Base-by-base conservation (phyloP, 2,797 vertebrate species). In the Nyctalus aviator region DNA sequence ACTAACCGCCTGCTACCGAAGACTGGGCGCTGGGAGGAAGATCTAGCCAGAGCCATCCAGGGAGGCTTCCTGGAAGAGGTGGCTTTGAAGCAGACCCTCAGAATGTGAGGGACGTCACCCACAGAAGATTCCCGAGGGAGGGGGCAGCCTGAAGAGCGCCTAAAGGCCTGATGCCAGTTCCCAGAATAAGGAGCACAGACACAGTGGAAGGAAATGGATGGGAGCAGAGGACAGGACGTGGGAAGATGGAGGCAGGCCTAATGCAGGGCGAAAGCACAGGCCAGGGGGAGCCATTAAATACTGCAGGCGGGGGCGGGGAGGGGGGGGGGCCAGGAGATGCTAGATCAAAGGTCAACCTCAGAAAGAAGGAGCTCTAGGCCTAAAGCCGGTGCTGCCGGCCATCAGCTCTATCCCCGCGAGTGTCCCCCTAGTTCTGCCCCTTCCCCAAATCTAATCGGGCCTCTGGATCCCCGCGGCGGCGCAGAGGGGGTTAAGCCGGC, bases 401-500 rank as follows among this genome's bases (percentile, higher is more conserved):
- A n/a, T 44, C 73, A 2, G 46, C 20, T 21, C 59, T 73, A 53
- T 20, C 44, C 41, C 55, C 46, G 82, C 27, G 35, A 14, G 27
- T 5, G 53, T n/a, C 57, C 46, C 18, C 66, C 27, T 81, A 32
- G 44, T 57, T 11, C 8, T 8, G 59, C 73, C 79, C 93, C 78
- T 78, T 88, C 41, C 82, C 87, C 44, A 64, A 44, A 71, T 90
- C 44, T 55, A 81, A 9, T 0, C 35, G 90, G n/a, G 59, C 48
- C 68, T 69, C 84, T 82, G 44, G 62, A 82, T 46, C 77, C 78
- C 82, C 5, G 37, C 37, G 37, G 4, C 10, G 96, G 96, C 57
- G 41, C 93, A 5, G 84, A 96, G 79, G 1, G 96, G 83, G 96
- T 97, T 97, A 97, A 90, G 91, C 66, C 71, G 21, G 73, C 69